Evolutionary conservation across 2,113 vertebrate genomes (phyloP).

Genomic region (Syrmaticus mikado): DNA sequence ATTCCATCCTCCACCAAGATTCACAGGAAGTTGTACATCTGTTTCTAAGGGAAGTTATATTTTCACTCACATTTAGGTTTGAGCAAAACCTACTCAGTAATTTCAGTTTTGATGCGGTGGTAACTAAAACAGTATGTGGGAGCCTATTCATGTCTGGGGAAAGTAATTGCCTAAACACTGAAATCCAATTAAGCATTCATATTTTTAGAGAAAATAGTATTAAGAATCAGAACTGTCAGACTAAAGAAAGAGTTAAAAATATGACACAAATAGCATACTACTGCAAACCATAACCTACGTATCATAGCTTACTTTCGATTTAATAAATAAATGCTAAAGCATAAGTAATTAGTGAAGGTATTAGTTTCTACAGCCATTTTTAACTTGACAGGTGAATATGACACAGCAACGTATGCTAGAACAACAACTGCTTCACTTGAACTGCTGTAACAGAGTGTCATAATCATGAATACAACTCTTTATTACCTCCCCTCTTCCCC

Average conservation of each 20-base stretch:
- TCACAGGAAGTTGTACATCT: neutral
- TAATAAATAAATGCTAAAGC: too few species aligned
- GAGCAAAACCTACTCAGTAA: neutral
- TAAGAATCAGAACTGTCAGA: neutral
- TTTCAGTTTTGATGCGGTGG: neutral
- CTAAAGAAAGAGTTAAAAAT: neutral
- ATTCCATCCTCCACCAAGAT: neutral
- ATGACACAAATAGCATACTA: neutral
- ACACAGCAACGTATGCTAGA: neutral
- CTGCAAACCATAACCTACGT: neutral
- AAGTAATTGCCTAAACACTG: neutral
- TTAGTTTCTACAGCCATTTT: neutral
- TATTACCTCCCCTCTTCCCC: accelerated
- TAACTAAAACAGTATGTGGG: neutral
- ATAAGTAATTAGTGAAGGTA: neutral
- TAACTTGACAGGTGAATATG: neutral
- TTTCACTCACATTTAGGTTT: neutral
- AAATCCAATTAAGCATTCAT: neutral
- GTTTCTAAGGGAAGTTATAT: neutral
- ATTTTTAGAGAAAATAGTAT: neutral
- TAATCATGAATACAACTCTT: neutral
- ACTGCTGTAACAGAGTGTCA: neutral
- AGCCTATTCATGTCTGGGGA: neutral
- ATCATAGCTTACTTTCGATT: neutral
- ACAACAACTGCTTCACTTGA: neutral